Base-by-base conservation (phyloP, 2,888 invertebrate genomes). In the Steromphala cineraria region DNA sequence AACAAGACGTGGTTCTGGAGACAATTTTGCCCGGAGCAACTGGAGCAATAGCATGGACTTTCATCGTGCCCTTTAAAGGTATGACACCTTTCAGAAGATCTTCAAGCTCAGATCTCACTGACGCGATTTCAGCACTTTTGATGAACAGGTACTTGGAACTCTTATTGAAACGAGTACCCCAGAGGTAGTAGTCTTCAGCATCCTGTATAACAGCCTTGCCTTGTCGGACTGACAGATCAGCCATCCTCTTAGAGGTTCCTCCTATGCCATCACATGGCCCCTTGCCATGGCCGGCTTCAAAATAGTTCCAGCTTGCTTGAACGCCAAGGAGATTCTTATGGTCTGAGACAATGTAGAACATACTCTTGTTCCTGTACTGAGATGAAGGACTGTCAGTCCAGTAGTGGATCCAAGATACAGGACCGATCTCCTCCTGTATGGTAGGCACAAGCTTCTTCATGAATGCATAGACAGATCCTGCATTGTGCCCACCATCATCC, bases 321-420 rank as follows among this genome's bases (percentile, higher is more conserved):
- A 36, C n/a, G 1, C 78, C 80, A 76, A 78, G 75, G 10, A 80
- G 13, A 17, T 75, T 53, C 40, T 75, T 8, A 46, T 85, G 83
- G 67, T 84, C 76, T 24, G 81, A 67, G 5, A 84, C 53, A 15
- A 80, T 21, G 40, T 78, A 53, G 75, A 85, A 86, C 0, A 82
- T 78, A 2, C 71, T 56, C 62, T 86, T 85, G 67, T 86, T 87
- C 13, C 76, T 3, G 75, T 85, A 86, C 24, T 85, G 85, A 13
- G 81, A 80, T 40, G 83, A 81, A n/a, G 85, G 84, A n/a, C 83
- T 80, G 46, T 87, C 84, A 19, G 84, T 84, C 84, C 82, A 81
- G 80, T 83, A 84, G 56, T 84, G 80, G 17, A 86, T 53, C 17
- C 10, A 31, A 15, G 53, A 10, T 19, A 76, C 46, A 21, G n/a